Base-by-base conservation (phyloP, 2,888 invertebrate species). In the Diploptera punctata region DNA sequence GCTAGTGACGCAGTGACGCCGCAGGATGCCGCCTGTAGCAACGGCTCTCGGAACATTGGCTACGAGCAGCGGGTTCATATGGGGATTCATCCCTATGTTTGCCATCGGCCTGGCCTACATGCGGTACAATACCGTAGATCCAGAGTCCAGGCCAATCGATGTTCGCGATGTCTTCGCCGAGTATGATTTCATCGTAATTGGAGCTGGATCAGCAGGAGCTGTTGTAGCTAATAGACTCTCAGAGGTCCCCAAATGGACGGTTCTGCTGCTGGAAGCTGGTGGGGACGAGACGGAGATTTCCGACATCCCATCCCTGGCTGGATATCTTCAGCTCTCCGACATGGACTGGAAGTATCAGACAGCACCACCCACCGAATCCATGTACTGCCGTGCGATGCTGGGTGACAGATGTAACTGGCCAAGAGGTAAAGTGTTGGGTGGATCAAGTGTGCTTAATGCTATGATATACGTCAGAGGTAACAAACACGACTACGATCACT, bases 331-430 rank as follows among this genome's bases (percentile, higher is more conserved):
- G 81, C 87, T 94, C 73, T 91, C 94, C 24, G 92, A 94, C 38
- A 87, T 95, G 81, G 96, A 97, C 84, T 97, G 97, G 97, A 92
- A 95, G 84, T 97, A 92, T 83, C 93, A 94, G 83, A 96, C 95
- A 2, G 83, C 86, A 49, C 91, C 93, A 3, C 93, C 94, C 0
- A 91, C 91, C 0, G 89, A 91, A 76, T 90, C 91, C 61, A 89
- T 91, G n/a, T 94, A 94, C 82, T 95, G 95, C 79, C 87, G 93
- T 75, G 95, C 93, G 7, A 94, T 95, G 94, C 89, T 91, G 76
- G 93, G 93, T 0, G 93, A 93, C 81, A 87, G 94, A 74, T 95
- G 95, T 82, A 94, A 94, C 83, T 95, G 95, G 95, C 95, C 95
- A 2, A 87, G 98, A 75, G 98, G 98, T 68, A 96, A 95, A 82